Base-by-base conservation (phyloP, 2,113 vertebrate species). In the Jaculus jaculus region DNA sequence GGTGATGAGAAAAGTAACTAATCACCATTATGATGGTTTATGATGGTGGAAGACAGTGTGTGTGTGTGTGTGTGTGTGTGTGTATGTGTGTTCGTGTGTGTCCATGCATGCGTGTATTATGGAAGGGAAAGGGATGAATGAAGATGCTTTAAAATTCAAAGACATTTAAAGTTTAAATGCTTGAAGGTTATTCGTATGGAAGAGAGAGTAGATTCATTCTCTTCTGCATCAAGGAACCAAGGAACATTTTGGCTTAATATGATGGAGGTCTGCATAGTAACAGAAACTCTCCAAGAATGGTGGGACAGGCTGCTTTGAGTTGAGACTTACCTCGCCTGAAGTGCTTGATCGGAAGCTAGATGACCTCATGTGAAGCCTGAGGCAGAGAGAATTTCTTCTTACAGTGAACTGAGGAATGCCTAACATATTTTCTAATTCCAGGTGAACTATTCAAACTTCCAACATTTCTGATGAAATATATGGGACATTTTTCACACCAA, bases 161-260 rank as follows among this genome's bases (percentile, higher is more conserved):
- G 47, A 85, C 90, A 93, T 78, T 90, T 91, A 87, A 94, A 93
- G 42, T 92, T 89, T 89, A 82, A 95, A 77, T 73, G 16, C 66
- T 92, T 85, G 60, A 85, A 93, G 72, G 0, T 95, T 82, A 96
- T 28, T 54, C 61, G 51, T 51, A 85, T 74, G 88, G 85, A 94
- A 96, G 87, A 96, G 42, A 88, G 72, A 96, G 61, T 90, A 91
- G 61, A 94, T 96, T 84, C 60, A 90, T 95, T 96, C 95, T 96
- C 91, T 97, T 93, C 88, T 96, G 92, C 82, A 95, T 92, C 85
- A 65, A 72, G 75, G 87, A 96, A 93, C 24, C 42, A 63, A 80
- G 85, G 68, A 95, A 88, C 32, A 93, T 83, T 97, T 90, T 94
- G 88, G 26, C 61, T 90, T 88, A 83, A 79, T 95, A 72, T 75